Conservation (phyloP, 2,797 vertebrate genomes). For the Brachyrhaphis roseni region DNA sequence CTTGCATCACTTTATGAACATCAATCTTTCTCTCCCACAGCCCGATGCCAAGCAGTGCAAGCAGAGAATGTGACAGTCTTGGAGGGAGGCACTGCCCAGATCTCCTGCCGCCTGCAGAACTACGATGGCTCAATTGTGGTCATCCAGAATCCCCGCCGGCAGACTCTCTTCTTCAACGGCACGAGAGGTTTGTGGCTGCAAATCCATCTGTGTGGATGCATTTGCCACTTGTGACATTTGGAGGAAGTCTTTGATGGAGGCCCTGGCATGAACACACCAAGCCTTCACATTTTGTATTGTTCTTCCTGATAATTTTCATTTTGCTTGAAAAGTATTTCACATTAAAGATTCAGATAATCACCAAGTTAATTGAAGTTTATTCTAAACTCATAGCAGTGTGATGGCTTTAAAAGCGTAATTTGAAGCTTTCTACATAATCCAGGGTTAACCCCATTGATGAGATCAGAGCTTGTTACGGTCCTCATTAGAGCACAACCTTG, state of each 20-base stretch:
- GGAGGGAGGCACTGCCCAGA: conserved; percentile 91
- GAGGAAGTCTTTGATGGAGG: conserved; percentile 43
- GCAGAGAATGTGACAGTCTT: conserved; percentile 92
- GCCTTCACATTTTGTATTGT: conserved; percentile 49
- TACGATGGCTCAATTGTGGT: conserved; percentile 95
- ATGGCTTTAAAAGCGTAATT: conserved; percentile 51
- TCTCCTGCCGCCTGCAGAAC: conserved; percentile 91
- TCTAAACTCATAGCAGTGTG: conserved; percentile 39
- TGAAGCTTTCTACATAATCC: conserved; percentile 58
- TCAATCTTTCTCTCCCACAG: conserved; percentile 59
- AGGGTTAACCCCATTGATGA: conserved; percentile 66
- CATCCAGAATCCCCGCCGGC: conserved; percentile 92
- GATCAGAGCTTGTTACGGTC: conserved; percentile 62
- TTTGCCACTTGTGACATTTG: conserved; percentile 43
- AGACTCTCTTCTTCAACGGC: conserved; percentile 95
- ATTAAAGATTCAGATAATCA: conserved; percentile 68
- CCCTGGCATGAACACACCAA: conserved; percentile 56
- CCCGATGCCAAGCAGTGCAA: conserved; percentile 88
- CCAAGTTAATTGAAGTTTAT: conserved; percentile 63
- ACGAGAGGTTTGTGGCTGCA: conserved; percentile 82
- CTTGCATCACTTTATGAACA: conserved; percentile 22
- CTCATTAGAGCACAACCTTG: conserved; percentile 66
- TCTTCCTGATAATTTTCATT: conserved; percentile 46
- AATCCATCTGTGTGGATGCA: conserved; percentile 32
- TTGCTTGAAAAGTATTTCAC: conserved; percentile 60